These are phyloP conservation scores for Gadus chalcogrammus DNA, from an alignment of 2,113 vertebrate genomes.

Conservation along the genomic window DNA sequence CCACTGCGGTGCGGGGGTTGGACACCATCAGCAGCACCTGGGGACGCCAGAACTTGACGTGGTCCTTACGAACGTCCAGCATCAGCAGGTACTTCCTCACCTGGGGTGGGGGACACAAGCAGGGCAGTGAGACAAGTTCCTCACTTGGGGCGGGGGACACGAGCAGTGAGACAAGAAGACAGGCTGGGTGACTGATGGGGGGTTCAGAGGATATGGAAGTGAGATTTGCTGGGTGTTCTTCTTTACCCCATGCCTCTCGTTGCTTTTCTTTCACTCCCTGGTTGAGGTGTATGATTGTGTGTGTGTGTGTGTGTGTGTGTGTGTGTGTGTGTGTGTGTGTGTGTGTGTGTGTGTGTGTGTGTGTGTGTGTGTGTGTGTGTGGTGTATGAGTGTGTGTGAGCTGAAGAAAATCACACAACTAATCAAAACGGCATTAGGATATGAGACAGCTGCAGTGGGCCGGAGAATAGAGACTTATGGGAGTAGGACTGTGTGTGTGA, in stretches of 20 bases:
- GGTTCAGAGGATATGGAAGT: no score
- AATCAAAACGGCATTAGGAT: constrained; percentile 25
- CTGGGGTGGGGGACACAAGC: constrained; percentile 53
- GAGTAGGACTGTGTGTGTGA: not conserved
- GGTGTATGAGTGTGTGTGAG: constrained; percentile 2
- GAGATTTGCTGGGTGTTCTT: not conserved
- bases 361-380: constrained; percentile 8
- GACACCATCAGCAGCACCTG: constrained; percentile 94
- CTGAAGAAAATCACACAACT: constrained; percentile 21
- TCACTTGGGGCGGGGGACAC: no score
- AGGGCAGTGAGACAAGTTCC: no score
- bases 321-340: constrained; percentile 9
- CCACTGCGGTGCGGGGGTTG: constrained; percentile 82
- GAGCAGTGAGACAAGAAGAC: no score
- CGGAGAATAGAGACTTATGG: not conserved
- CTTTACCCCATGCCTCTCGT: not conserved
- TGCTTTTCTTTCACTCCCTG: not conserved
- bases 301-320: constrained; percentile 12
- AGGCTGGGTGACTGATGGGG: no score
- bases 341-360: not conserved
- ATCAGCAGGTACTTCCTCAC: constrained; percentile 95
- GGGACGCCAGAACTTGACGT: constrained; percentile 96
- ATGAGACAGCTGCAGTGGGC: not conserved
- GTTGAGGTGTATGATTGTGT: not conserved
- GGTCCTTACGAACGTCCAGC: constrained; percentile 94